Percentiles rank a stretch among this genome's conserved stretches.
Conservation (phyloP, 2,797 vertebrate genomes). For the Myotis findleyi region DNA sequence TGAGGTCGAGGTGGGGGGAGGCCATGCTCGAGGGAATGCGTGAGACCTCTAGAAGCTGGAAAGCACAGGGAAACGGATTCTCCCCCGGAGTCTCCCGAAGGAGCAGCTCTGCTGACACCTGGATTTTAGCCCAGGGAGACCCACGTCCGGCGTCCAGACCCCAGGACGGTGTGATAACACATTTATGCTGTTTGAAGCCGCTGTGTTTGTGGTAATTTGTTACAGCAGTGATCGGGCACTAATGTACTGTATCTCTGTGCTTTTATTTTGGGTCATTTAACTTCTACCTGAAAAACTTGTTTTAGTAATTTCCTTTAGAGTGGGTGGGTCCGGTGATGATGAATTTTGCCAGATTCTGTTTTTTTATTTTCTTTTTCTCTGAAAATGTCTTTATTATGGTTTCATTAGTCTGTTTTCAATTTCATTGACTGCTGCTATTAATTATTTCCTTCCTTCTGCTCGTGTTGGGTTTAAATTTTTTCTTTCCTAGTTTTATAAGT, state of each 20-base stretch:
- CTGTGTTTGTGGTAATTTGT: not conserved
- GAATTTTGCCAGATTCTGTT: slow-evolving; percentile 18
- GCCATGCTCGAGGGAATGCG: too few relatives aligned
- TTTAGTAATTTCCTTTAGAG: not conserved
- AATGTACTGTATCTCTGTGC: not conserved
- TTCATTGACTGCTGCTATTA: not conserved
- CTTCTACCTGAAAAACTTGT: not conserved
- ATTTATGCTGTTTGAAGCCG: not conserved
- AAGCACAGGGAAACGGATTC: not conserved
- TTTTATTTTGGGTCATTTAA: not conserved
- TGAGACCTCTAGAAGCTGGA: not conserved
- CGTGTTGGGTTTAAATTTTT: not conserved
- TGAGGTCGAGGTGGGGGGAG: not conserved
- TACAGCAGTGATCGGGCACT: not conserved
- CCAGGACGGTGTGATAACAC: not conserved
- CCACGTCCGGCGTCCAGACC: not conserved
- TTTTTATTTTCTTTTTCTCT: not conserved
- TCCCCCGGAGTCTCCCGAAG: not conserved
- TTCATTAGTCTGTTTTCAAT: slow-evolving; percentile 10
- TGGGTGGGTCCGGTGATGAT: not conserved
- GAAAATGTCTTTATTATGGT: not conserved
- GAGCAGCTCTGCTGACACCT: too few relatives aligned
- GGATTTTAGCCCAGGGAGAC: not conserved
- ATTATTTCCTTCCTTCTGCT: not conserved
- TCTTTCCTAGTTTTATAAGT: slow-evolving; percentile 22